These are phyloP conservation scores for Notothenia rossii DNA, from an alignment of 2,113 vertebrate genomes.

Conservation along the genomic window DNA sequence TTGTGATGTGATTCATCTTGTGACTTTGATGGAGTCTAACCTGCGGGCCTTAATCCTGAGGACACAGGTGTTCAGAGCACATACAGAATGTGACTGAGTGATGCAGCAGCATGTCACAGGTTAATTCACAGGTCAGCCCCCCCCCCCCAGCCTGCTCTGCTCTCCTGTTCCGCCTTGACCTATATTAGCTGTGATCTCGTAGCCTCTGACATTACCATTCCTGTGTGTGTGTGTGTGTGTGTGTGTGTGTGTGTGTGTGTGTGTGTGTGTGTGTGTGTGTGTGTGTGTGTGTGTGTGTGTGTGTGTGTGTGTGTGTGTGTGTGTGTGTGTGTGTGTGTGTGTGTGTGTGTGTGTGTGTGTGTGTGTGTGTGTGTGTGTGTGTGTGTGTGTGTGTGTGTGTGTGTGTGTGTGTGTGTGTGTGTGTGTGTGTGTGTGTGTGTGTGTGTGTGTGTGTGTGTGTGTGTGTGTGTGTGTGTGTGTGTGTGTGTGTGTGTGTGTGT, in stretches of 20 bases:
- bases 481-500: neutral
- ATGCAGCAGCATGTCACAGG: conserved; percentile 9
- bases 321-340: neutral
- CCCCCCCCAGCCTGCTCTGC: conserved; percentile 19
- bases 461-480: conserved; percentile 14
- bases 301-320: conserved; percentile 7
- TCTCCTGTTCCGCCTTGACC: neutral
- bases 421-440: conserved; percentile 4
- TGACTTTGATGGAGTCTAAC: conserved; percentile 8
- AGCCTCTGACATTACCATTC: neutral
- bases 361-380: neutral
- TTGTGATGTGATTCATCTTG: conserved; percentile 30
- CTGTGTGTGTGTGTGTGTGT: neutral
- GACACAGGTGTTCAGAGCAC: neutral
- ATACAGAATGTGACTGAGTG: neutral
- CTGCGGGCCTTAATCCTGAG: neutral
- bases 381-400: conserved; percentile 15
- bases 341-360: neutral
- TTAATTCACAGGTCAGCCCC: neutral
- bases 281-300: neutral
- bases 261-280: conserved; percentile 4
- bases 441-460: conserved; percentile 1
- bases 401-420: neutral
- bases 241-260: conserved; percentile 7
- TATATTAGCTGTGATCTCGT: neutral